Conservation (phyloP, 2,888 invertebrate genomes). For the Pyrrhosoma nymphula region DNA sequence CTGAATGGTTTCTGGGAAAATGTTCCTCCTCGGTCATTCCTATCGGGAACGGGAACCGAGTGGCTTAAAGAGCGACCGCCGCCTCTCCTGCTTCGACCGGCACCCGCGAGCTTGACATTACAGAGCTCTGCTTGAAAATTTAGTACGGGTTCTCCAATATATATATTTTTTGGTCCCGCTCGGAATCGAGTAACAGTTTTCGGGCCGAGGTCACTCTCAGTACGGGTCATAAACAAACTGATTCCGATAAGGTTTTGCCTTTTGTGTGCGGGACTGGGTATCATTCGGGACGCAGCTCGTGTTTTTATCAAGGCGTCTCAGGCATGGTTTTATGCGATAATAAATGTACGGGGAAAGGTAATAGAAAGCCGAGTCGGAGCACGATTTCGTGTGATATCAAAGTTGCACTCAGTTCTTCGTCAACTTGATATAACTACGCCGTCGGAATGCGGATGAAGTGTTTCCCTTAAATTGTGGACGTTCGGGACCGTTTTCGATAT, state of each 20-base stretch:
- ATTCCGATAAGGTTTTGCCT: constrained; percentile 11
- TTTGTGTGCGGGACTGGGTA: neutral
- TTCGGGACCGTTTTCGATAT: neutral
- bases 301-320: neutral
- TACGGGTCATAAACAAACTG: neutral
- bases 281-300: neutral
- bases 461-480: neutral
- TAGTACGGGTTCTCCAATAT: neutral
- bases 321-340: neutral
- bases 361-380: neutral
- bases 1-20: neutral
- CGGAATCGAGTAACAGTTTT: neutral
- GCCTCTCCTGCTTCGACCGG: neutral
- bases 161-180: neutral
- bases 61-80: neutral
- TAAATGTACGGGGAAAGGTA: neutral
- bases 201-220: neutral
- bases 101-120: neutral
- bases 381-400: neutral
- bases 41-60: neutral
- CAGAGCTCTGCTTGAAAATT: neutral
- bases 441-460: neutral
- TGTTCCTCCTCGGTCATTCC: neutral
- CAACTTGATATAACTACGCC: neutral
- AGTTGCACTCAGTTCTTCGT: neutral